Base-by-base conservation (phyloP, 1,140 invertebrate species). In the Wasmannia auropunctata region DNA sequence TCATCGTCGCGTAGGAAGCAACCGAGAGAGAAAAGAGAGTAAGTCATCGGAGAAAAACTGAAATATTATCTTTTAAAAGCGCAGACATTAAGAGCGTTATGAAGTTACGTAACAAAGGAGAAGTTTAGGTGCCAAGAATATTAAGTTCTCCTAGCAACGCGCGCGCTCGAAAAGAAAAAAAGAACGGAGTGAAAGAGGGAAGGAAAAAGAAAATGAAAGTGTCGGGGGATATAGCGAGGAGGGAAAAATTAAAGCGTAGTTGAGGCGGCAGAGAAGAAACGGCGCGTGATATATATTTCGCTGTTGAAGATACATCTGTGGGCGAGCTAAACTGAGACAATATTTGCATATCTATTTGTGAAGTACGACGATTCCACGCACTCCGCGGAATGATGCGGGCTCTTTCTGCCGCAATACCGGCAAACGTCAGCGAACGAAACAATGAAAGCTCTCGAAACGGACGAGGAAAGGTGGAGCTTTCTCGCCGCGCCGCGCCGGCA, bases 11-110 rank as follows among this genome's bases (percentile, higher is more conserved):
- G 51, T 14, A 56, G 16, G 11, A 56, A 34, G 28, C 37, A 22
- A 70, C 34, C 25, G 19, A 25, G 3, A 67, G 37, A 67, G 2
- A 43, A 11, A 25, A 16, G 28, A 19, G 28, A 3, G 19, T 28
- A 80, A 56, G 51, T 83, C 79, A 72, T 40, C 19, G 51, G 19
- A 37, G 74, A 58, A 72, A 83, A 83, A 40, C 67, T 83, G 79
- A 83, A 83, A 83, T 83, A 83, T 83, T 83, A 83, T 83, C 79
- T 83, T 74, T 83, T 83, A 83, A 83, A 80, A 83, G 79, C 79
- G n/a, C 67, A n/a, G 51, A 74, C 79, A 74, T 74, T 83, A 83
- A 83, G 79, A 83, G 54, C 67, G 79, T 83, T 83, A 83, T 83
- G 67, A 83, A 83, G 79, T 74, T 83, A 83, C 67, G 79, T 83